Evolutionary conservation across 2,888 invertebrate genomes (phyloP).

Genomic region (Aphodius granarius): DNA sequence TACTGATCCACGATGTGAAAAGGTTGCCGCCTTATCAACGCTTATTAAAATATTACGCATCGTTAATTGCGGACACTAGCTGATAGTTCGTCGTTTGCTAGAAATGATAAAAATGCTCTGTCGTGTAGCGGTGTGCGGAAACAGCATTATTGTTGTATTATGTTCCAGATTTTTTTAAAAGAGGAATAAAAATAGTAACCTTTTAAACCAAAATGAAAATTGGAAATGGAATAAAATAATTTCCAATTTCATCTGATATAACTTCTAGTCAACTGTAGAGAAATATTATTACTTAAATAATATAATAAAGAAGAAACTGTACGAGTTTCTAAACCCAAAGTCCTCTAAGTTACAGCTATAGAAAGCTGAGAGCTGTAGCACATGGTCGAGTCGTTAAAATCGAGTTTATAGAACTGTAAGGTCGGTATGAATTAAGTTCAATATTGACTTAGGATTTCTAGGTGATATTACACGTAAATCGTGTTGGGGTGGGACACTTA

Average conservation of each 20-base stretch:
- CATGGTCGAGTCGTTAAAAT: constrained; percentile 10
- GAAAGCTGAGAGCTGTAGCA: constrained; percentile 3
- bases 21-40: neutral
- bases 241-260: no score
- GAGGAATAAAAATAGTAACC: no score
- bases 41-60: neutral
- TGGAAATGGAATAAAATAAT: no score
- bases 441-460: constrained; percentile 4
- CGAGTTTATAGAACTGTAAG: neutral
- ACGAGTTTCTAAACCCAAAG: neutral
- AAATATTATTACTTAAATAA: no score
- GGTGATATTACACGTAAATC: neutral
- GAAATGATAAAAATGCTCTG: neutral
- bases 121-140: no score
- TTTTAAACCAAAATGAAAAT: no score
- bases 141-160: no score
- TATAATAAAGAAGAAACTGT: neutral
- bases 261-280: no score
- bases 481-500: neutral
- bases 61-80: neutral
- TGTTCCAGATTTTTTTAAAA: no score
- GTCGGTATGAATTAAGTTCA: constrained; percentile 6
- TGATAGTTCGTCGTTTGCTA: neutral
- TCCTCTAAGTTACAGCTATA: neutral
- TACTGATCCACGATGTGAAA: neutral